phyloP scores from a whole-genome alignment of 2,888 invertebrate species.

The Heliconius aoede region DNA sequence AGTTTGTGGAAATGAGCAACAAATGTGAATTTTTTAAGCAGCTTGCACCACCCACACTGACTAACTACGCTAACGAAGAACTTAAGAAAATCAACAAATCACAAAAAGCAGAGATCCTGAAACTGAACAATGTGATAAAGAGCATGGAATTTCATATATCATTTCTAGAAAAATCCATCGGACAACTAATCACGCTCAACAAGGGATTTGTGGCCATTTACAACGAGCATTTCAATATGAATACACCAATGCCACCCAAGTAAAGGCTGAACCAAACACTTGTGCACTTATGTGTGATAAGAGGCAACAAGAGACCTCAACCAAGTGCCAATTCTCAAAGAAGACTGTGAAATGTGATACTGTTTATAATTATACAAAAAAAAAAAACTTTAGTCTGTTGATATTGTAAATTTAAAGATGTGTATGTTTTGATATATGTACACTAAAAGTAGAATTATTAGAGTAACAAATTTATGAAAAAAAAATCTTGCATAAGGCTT shows the following conservation, averaged over 20 bases:
- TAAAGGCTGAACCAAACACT: constrained; percentile 60
- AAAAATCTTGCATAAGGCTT: no score
- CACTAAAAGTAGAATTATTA: no score
- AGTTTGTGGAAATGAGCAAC: constrained; percentile 89
- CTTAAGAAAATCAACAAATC: constrained; percentile 88
- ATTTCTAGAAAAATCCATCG: constrained; percentile 91
- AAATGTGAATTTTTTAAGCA: constrained; percentile 93
- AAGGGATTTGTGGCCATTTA: constrained; percentile 94
- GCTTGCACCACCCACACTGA: constrained; percentile 94
- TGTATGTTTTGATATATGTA: no score
- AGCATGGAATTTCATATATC: constrained; percentile 93
- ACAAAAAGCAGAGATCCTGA: constrained; percentile 91
- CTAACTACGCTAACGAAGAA: constrained; percentile 88
- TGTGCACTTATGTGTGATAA: no score
- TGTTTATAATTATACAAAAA: no score
- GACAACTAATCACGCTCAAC: constrained; percentile 95
- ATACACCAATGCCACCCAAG: no score
- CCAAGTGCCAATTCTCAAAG: constrained; percentile 65
- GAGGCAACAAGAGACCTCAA: constrained; percentile 65
- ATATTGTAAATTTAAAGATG: no score
- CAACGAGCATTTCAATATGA: constrained; percentile 94
- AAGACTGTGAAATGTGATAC: constrained; percentile 78
- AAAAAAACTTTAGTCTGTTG: no score
- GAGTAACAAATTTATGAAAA: no score
- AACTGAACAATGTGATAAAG: constrained; percentile 92